These are phyloP conservation scores for Psilanteris sp. DNA, from an alignment of 1,140 invertebrate species.

Conservation along the genomic window DNA sequence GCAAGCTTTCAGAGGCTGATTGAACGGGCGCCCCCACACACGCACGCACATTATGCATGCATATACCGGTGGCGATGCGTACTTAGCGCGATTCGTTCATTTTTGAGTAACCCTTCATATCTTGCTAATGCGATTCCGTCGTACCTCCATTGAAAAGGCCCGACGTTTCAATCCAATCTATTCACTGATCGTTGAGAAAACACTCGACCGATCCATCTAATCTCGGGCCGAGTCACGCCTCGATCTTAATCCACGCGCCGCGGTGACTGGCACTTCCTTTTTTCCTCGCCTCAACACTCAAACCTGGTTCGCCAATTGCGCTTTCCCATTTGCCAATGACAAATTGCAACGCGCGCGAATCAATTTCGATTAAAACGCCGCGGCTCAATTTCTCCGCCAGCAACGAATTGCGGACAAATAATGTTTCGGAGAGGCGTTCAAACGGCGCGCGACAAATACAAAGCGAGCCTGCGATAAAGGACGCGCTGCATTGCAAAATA, in stretches of 20 bases:
- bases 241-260: conserved; percentile 48
- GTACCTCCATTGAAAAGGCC: conserved; percentile 68
- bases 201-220: conserved; percentile 76
- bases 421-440: neutral
- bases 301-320: neutral
- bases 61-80: conserved; percentile 11
- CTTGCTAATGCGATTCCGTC: conserved; percentile 77
- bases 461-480: conserved; percentile 28
- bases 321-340: conserved; percentile 33
- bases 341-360: conserved; percentile 27
- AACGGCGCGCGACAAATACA: conserved; percentile 29
- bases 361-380: conserved; percentile 12
- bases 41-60: neutral
- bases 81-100: conserved; percentile 64
- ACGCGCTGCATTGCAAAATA: conserved; percentile 48
- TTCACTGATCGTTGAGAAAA: conserved; percentile 70
- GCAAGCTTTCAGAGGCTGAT: conserved; percentile 65
- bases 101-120: conserved; percentile 73
- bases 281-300: conserved; percentile 6
- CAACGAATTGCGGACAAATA: conserved; percentile 19
- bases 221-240: conserved; percentile 54
- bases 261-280: conserved; percentile 68
- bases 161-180: conserved; percentile 77
- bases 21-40: conserved; percentile 49
- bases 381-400: conserved; percentile 11